phyloP scores from a whole-genome alignment of 2,113 vertebrate species.

The Pelodiscus sinensis region DNA sequence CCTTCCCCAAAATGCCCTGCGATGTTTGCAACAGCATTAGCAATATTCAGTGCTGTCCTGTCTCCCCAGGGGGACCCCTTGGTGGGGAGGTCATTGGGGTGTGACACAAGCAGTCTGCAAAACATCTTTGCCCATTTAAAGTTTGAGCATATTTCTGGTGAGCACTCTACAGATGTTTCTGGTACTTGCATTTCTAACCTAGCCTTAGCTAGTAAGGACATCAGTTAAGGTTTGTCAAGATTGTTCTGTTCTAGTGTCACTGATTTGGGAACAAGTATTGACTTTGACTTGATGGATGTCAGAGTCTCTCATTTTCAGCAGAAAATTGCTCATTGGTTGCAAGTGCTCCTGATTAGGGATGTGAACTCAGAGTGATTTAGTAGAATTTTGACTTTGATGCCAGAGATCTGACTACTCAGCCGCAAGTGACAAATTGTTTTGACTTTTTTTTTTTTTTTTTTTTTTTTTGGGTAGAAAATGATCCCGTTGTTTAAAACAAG shows the following conservation, averaged over 20 bases:
- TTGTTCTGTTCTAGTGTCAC: background rate
- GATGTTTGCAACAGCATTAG: too few species aligned
- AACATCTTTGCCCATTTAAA: background rate
- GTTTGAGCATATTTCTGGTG: background rate
- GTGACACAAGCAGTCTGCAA: background rate
- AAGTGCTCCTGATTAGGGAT: background rate
- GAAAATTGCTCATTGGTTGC: background rate
- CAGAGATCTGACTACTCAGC: background rate
- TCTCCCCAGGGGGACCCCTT: too few species aligned
- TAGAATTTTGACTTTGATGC: background rate
- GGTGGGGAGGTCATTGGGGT: too few species aligned
- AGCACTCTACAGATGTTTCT: background rate
- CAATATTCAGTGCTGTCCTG: too few species aligned
- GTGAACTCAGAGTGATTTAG: background rate
- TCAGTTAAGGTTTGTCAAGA: background rate
- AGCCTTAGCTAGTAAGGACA: background rate
- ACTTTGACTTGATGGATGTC: background rate
- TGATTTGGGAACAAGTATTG: background rate
- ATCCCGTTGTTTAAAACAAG: too few species aligned
- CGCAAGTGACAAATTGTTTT: background rate
- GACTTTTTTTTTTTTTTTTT: too few species aligned
- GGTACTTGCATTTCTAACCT: background rate
- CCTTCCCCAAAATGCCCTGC: too few species aligned
- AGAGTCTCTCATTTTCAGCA: background rate
- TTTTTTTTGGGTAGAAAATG: too few species aligned